Base-by-base conservation (phyloP, 2,113 vertebrate genomes). In the Chloroceryle aenea region DNA sequence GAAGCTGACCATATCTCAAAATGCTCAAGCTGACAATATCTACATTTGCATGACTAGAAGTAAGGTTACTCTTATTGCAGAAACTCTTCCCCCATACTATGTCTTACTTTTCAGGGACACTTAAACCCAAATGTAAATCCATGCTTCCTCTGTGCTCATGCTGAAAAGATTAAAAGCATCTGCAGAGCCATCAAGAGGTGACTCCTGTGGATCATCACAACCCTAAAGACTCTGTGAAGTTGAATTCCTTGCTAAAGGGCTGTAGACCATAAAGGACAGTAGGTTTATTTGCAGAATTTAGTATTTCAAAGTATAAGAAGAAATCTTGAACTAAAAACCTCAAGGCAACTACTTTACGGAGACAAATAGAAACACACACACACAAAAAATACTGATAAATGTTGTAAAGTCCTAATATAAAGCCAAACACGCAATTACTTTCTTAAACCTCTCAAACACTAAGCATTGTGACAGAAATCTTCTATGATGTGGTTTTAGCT, bases 221-320 rank as follows among this genome's bases (percentile, higher is more conserved):
- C 23, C 20, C 32, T 58, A 8, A 47, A 42, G 50, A 58, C 10
- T 32, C n/a, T n/a, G 13, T 32, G 27, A 52, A 0, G 1, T 0
- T 26, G 17, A 84, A 77, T 72, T 63, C 25, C 76, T 81, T 20
- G 18, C 34, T 43, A 27, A 71, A 50, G 38, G 19, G 15, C 14
- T 23, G 27, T 0, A 66, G 43, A 25, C 6, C 14, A 32, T 13
- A 73, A 64, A 27, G 23, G 14, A 72, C 0, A 34, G 6, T 4
- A 32, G 6, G 4, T 30, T 90, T 85, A 26, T 36, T 80, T 56
- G 63, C 76, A 88, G 59, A 34, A 84, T 74, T 76, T 27, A 45
- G 7, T 50, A 21, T 74, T 64, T 78, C 43, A 85, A 59, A 81
- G 43, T 11, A 56, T 47, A 8, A 67, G 32, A 55, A n/a, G 7